Percentiles rank a stretch among this genome's conserved stretches.
Conservation (phyloP, 2,888 invertebrate species). For the Conomelus anceps region DNA sequence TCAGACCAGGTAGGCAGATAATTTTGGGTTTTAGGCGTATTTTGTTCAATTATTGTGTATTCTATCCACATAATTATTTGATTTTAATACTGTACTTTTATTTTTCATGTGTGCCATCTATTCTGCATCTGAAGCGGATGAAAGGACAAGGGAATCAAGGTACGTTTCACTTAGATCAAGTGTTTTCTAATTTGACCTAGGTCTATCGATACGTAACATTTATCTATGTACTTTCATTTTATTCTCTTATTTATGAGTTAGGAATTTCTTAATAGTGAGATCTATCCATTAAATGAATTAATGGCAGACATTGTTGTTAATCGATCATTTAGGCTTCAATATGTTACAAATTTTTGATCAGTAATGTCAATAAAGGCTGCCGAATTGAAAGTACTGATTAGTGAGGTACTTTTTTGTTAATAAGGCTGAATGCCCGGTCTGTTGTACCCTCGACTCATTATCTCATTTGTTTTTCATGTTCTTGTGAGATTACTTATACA, state of each 20-base stretch:
- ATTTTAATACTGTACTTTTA: constrained; percentile 37
- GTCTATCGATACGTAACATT: not conserved
- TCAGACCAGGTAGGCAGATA: constrained; percentile 70
- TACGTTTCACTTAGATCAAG: constrained; percentile 40
- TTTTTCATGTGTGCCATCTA: constrained; percentile 48
- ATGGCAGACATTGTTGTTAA: not conserved
- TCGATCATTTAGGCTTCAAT: not conserved
- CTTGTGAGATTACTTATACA: not conserved
- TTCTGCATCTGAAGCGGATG: constrained; percentile 61
- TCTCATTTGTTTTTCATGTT: not conserved
- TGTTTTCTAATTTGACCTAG: constrained; percentile 4
- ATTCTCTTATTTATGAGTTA: not conserved
- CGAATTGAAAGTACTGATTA: not conserved
- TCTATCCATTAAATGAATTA: not conserved
- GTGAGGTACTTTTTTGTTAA: not conserved
- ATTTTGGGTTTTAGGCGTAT: constrained; percentile 39
- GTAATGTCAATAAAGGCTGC: not conserved
- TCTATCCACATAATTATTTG: constrained; percentile 37
- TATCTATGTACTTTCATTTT: not conserved
- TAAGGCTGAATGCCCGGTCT: not conserved
- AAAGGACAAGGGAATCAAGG: constrained; percentile 82
- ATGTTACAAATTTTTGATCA: not conserved
- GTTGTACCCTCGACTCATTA: not conserved
- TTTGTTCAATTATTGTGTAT: constrained; percentile 35
- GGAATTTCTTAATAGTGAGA: not conserved